Percentiles rank a stretch among this genome's conserved stretches.
Evolutionary conservation across 2,113 vertebrate genomes (phyloP).

Genomic region (Brachirus orientalis): DNA sequence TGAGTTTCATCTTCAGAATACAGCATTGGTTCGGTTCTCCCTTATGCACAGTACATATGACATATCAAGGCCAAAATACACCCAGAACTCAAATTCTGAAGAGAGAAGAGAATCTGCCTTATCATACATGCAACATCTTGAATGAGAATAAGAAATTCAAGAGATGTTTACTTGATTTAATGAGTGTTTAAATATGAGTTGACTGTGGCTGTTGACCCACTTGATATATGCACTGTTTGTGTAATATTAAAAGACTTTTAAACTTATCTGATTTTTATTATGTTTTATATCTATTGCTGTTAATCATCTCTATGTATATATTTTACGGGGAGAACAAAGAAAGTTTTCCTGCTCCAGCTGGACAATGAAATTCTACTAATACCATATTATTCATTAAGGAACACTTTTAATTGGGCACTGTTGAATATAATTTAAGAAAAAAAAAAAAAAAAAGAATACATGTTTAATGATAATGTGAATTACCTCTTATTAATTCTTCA

Average conservation of each 20-base stretch:
- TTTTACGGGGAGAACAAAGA: too few species aligned
- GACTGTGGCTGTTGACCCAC: too few species aligned
- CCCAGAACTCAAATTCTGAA: background rate
- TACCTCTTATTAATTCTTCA: conserved; percentile 64
- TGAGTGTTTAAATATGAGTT: too few species aligned
- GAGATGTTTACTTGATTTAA: too few species aligned
- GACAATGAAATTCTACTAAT: too few species aligned
- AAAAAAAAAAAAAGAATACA: conserved; percentile 43
- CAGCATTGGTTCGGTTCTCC: background rate
- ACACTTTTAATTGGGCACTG: conserved; percentile 17
- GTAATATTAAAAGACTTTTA: too few species aligned
- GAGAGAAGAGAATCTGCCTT: background rate
- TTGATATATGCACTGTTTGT: too few species aligned
- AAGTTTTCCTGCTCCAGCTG: too few species aligned
- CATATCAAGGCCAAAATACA: conserved; percentile 38
- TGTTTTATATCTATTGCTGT: too few species aligned
- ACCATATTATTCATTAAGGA: conserved; percentile 13
- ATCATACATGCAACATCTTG: background rate
- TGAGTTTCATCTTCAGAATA: background rate
- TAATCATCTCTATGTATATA: too few species aligned
- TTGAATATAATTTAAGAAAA: conserved; percentile 42
- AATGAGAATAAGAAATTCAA: background rate
- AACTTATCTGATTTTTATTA: too few species aligned
- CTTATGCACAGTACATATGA: conserved; percentile 17
- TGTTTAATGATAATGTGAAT: conserved; percentile 48